phyloP scores from a whole-genome alignment of 2,797 vertebrate species.

The Otus scops region DNA sequence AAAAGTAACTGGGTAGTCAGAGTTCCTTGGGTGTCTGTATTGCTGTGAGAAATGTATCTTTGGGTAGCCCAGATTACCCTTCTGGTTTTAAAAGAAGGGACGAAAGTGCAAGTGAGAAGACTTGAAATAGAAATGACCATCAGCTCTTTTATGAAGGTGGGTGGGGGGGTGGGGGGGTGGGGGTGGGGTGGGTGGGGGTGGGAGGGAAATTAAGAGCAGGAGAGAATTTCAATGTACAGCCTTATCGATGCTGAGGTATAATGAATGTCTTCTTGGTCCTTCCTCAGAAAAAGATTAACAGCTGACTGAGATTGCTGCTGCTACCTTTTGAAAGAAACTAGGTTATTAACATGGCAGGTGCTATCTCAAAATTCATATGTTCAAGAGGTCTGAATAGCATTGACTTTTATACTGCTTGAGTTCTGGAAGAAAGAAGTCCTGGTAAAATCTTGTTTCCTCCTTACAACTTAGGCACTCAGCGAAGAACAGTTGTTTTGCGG shows the following conservation, averaged over 20 bases:
- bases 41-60: background rate
- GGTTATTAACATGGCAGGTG: background rate
- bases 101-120: background rate
- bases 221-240: background rate
- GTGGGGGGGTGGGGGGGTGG: no score
- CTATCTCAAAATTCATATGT: background rate
- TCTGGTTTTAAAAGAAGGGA: background rate
- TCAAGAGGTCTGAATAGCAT: background rate
- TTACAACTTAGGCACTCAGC: slow-evolving; percentile 8
- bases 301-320: background rate
- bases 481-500: slow-evolving; percentile 43
- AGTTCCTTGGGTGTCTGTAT: background rate
- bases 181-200: no score
- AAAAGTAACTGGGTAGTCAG: background rate
- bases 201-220: background rate
- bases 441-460: background rate
- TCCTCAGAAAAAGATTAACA: background rate
- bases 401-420: background rate
- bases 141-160: background rate
- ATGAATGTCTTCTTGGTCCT: background rate
- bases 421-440: background rate
- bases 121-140: background rate
- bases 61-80: background rate
- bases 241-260: background rate
- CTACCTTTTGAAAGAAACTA: background rate